Conservation (phyloP, 2,113 vertebrate species). For the Gadus chalcogrammus region DNA sequence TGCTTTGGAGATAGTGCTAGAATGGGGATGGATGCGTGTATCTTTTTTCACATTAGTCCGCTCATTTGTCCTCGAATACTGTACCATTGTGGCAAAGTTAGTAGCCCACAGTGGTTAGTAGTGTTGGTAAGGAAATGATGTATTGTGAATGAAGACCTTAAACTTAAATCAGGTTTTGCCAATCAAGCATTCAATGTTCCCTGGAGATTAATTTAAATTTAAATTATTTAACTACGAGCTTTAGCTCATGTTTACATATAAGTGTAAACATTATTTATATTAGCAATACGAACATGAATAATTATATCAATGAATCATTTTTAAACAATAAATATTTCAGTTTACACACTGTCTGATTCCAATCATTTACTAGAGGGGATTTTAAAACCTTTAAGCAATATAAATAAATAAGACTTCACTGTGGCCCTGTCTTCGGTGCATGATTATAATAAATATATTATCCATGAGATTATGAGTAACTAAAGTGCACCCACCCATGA, state of each 20-base stretch:
- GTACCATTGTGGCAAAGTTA: constrained; percentile 34
- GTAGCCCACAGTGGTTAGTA: constrained; percentile 17
- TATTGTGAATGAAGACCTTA: constrained; percentile 35
- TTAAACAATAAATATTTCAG: constrained; percentile 42
- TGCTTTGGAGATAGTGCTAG: constrained; percentile 11
- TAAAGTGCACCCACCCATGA: too few relatives aligned
- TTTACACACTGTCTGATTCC: constrained; percentile 7
- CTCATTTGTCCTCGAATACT: constrained; percentile 18
- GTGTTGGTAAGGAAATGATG: constrained; percentile 40
- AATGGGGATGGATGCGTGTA: constrained; percentile 19
- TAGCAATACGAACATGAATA: constrained; percentile 26
- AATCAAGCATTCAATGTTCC: constrained; percentile 52
- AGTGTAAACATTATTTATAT: constrained; percentile 15
- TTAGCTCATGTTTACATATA: too few relatives aligned
- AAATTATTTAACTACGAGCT: neutral
- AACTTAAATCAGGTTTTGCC: constrained; percentile 38
- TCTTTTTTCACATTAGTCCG: neutral
- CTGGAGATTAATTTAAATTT: constrained; percentile 42
- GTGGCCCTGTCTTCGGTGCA: neutral
- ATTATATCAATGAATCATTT: constrained; percentile 53
- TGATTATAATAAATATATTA: too few relatives aligned
- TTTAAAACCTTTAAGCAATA: neutral
- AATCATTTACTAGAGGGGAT: neutral
- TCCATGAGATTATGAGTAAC: too few relatives aligned
- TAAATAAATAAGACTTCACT: constrained; percentile 12